Base-by-base conservation (phyloP, 2,113 vertebrate genomes). In the Ctenomys sociabilis region DNA sequence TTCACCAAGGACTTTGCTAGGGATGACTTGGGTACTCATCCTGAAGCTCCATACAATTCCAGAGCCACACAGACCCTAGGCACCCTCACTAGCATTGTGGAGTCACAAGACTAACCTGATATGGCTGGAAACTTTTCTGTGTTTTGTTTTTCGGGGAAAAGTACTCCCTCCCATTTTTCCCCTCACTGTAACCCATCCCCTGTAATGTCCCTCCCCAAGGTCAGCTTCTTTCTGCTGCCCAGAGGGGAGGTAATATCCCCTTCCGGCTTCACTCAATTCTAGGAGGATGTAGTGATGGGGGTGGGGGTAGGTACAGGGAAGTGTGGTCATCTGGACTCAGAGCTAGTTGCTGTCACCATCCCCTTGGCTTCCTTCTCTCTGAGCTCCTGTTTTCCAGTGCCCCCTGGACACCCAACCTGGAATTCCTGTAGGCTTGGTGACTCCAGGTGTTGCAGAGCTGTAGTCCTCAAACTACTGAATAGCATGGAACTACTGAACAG, bases 191-290 rank as follows among this genome's bases (percentile, higher is more conserved):
- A 93, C 89, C 77, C 95, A 92, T 97, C 97, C 91, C 94, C 89
- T 59, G 95, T 93, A 81, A 78, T 73, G 84, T 93, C 61, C 96
- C 97, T 97, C 93, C 95, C 93, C 98, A 97, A 95, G 97, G 91
- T 98, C 98, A 98, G 98, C 98, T 98, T 97, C 98, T 98, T 98
- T 98, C 98, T 98, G 98, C 97, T 95, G 96, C 72, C 73, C 86
- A 84, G 94, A 93, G 97, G 97, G 98, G 92, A 96, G 96, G 97
- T 95, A 97, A 97, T 63, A 96, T 97, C 97, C 95, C 92, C 93
- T 97, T 97, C 94, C 72, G 72, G 95, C 91, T 95, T 92, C n/a
- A 59, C 96, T 96, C 92, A 43, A 83, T 85, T 84, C 40, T 26
- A 87, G 93, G 96, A 96, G 95, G 94, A 96, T 96, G 87, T 93